These are phyloP conservation scores for Cherax destructor DNA, from an alignment of 1,140 invertebrate genomes.

Conservation along the genomic window DNA sequence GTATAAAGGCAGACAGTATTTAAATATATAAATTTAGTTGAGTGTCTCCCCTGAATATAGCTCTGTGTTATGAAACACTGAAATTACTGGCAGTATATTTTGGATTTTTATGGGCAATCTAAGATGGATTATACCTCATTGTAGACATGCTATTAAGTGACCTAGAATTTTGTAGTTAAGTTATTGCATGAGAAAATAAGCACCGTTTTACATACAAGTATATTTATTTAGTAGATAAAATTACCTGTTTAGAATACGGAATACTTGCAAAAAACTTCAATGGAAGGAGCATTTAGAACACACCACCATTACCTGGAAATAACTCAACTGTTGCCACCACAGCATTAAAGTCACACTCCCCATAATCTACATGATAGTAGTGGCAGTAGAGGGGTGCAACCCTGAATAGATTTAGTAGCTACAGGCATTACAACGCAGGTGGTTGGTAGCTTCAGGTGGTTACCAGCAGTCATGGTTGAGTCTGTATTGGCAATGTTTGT, in stretches of 20 bases:
- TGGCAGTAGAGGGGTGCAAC: slow-evolving; percentile 4
- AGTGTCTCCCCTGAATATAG: background rate
- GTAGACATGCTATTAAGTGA: slow-evolving; percentile 10
- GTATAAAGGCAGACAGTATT: background rate
- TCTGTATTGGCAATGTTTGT: slow-evolving; percentile 38
- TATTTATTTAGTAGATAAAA: slow-evolving; percentile 48
- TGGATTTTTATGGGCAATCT: slow-evolving; percentile 11
- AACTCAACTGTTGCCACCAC: slow-evolving; percentile 27
- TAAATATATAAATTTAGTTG: background rate
- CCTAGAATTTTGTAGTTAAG: slow-evolving; percentile 43
- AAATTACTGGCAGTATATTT: slow-evolving; percentile 21
- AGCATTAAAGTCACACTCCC: slow-evolving; percentile 19
- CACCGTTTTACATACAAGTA: slow-evolving; percentile 46
- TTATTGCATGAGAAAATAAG: slow-evolving; percentile 59
- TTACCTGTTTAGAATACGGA: slow-evolving; percentile 41
- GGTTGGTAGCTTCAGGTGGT: slow-evolving; percentile 41
- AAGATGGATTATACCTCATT: slow-evolving; percentile 30
- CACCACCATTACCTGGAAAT: slow-evolving; percentile 50
- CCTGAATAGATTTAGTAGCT: slow-evolving; percentile 27
- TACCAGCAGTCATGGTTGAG: slow-evolving; percentile 35
- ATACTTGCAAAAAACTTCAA: slow-evolving; percentile 45
- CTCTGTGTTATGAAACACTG: slow-evolving; percentile 8
- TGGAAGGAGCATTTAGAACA: slow-evolving; percentile 56
- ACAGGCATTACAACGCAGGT: slow-evolving; percentile 34
- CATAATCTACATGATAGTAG: slow-evolving; percentile 7